Evolutionary conservation across 2,888 invertebrate genomes (phyloP).

Genomic region (Microplitis manilae): DNA sequence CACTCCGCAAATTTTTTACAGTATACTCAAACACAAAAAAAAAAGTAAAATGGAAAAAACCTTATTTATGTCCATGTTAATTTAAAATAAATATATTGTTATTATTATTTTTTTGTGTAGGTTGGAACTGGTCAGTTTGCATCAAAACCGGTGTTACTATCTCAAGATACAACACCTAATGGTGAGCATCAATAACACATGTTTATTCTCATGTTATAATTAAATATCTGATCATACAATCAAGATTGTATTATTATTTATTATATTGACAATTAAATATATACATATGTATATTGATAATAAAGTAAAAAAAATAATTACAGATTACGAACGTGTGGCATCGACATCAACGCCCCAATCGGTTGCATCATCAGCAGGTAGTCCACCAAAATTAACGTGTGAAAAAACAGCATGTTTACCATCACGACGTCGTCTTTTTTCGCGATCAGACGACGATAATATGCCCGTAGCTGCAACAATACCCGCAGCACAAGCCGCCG

Average conservation of each 20-base stretch:
- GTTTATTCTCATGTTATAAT: conserved; percentile 16
- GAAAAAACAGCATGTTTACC: conserved; percentile 68
- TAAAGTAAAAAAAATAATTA: conserved; percentile 31
- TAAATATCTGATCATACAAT: conserved; percentile 12
- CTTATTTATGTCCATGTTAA: neutral
- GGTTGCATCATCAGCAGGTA: conserved; percentile 65
- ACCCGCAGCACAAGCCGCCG: conserved; percentile 59
- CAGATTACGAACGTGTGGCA: conserved; percentile 55
- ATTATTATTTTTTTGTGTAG: conserved; percentile 46
- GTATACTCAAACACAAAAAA: no score
- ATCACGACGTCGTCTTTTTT: conserved; percentile 75
- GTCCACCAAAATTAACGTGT: conserved; percentile 73
- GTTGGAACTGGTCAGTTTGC: conserved; percentile 64
- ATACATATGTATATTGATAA: neutral
- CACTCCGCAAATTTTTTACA: no score
- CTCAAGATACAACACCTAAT: conserved; percentile 53
- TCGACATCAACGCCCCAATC: conserved; percentile 66
- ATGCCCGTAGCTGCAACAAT: conserved; percentile 54
- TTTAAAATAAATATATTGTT: neutral
- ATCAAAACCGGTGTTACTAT: conserved; percentile 56
- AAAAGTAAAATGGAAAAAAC: neutral
- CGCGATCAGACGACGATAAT: conserved; percentile 75
- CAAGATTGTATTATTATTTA: conserved; percentile 2
- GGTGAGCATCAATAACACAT: conserved; percentile 24
- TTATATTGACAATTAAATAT: conserved; percentile 18